These are phyloP conservation scores for Arvicanthis niloticus DNA, from an alignment of 2,113 vertebrate genomes.

Conservation along the genomic window DNA sequence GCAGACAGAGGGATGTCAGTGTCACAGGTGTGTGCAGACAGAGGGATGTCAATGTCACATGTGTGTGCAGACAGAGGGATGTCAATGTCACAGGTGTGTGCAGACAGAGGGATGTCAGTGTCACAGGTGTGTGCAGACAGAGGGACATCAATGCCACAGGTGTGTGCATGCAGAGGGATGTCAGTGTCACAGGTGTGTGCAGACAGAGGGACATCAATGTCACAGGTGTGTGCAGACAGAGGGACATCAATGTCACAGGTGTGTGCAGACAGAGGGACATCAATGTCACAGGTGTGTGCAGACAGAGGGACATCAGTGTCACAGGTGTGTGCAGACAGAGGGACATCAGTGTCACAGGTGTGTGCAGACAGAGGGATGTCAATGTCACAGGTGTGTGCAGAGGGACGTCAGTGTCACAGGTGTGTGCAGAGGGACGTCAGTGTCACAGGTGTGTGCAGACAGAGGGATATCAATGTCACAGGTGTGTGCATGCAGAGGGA, in stretches of 20 bases:
- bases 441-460: neutral
- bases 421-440: neutral
- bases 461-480: neutral
- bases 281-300: neutral
- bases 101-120: neutral
- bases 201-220: too few relatives aligned
- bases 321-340: neutral
- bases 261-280: too few relatives aligned
- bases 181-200: too few relatives aligned
- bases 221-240: neutral
- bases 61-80: neutral
- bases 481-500: neutral
- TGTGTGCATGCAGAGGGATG: too few relatives aligned
- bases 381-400: neutral
- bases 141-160: too few relatives aligned
- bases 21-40: neutral
- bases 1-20: too few relatives aligned
- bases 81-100: neutral
- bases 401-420: neutral
- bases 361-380: too few relatives aligned
- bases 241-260: neutral
- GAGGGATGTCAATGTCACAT: neutral
- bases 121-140: neutral
- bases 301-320: neutral
- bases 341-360: neutral